A percentile compares a stretch with the other conserved stretches of the same genome.
phyloP scores from a whole-genome alignment of 2,113 vertebrate genomes.

The Chamaetylas fuelleborni region DNA sequence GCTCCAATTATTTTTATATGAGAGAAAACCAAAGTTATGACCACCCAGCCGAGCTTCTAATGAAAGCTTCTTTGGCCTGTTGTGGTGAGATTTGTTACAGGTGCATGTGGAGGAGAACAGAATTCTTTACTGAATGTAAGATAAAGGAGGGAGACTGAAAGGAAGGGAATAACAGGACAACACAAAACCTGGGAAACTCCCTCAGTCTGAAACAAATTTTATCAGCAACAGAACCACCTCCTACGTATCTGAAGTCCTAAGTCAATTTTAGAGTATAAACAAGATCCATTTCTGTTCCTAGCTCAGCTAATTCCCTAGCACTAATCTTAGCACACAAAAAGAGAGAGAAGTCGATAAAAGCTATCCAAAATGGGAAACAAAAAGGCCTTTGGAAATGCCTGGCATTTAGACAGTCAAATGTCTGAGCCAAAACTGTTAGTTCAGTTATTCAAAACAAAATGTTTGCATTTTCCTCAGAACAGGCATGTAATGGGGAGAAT shows the following conservation, averaged over 20 bases:
- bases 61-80: neutral
- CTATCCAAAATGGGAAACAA: conserved; percentile 32
- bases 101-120: neutral
- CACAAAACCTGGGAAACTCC: neutral
- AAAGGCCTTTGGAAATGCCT: conserved; percentile 23
- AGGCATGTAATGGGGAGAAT: neutral
- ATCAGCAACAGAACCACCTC: neutral
- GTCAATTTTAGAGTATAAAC: neutral
- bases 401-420: conserved; percentile 21
- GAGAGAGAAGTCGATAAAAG: conserved; percentile 10
- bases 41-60: neutral
- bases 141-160: neutral
- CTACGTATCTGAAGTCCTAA: neutral
- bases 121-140: neutral
- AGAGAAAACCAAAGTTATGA: neutral
- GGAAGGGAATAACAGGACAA: neutral
- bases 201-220: neutral
- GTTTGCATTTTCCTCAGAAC: conserved; percentile 31
- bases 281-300: neutral
- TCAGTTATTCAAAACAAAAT: conserved; percentile 29
- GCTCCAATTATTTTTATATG: neutral
- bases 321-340: neutral
- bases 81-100: neutral
- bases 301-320: neutral
- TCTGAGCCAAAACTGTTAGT: conserved; percentile 29